These are phyloP conservation scores for Taurulus bubalis DNA, from an alignment of 2,113 vertebrate genomes.

Conservation along the genomic window DNA sequence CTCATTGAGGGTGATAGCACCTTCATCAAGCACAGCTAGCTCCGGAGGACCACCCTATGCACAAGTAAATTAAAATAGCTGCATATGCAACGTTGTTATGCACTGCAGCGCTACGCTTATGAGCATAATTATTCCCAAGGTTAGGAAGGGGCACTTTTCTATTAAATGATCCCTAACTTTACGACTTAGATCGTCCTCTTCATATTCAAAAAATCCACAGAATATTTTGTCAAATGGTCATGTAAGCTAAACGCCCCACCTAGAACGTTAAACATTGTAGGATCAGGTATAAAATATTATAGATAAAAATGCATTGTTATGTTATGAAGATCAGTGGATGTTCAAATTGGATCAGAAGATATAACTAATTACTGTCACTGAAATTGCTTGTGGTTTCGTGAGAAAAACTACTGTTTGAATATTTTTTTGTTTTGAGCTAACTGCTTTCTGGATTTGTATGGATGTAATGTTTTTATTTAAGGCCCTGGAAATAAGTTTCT, in stretches of 20 bases:
- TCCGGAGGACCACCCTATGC: conserved; percentile 53
- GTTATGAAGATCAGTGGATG: conserved; percentile 26
- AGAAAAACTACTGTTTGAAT: not conserved
- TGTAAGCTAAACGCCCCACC: not conserved
- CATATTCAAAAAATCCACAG: conserved; percentile 31
- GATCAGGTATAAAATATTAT: not conserved
- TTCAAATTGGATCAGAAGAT: not conserved
- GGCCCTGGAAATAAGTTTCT: not conserved
- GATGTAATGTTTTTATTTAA: not conserved
- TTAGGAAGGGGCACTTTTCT: conserved; percentile 39
- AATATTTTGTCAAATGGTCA: conserved; percentile 38
- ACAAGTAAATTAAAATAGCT: conserved; percentile 70
- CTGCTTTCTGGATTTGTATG: not conserved
- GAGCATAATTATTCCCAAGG: conserved; percentile 55
- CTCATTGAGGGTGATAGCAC: conserved; percentile 76
- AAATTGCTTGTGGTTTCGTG: not conserved
- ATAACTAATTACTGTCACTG: not conserved
- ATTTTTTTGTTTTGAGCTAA: not conserved
- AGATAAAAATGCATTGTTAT: not conserved
- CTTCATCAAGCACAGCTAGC: conserved; percentile 73
- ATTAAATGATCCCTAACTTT: conserved; percentile 60
- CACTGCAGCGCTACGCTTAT: conserved; percentile 33
- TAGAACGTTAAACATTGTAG: conserved; percentile 24
- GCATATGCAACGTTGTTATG: conserved; percentile 40
- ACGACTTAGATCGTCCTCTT: conserved; percentile 18